Evolutionary conservation across 2,888 invertebrate species (phyloP), one percentile per base, ranked within the genome.

Genomic region (Calliopum simillimum): DNA sequence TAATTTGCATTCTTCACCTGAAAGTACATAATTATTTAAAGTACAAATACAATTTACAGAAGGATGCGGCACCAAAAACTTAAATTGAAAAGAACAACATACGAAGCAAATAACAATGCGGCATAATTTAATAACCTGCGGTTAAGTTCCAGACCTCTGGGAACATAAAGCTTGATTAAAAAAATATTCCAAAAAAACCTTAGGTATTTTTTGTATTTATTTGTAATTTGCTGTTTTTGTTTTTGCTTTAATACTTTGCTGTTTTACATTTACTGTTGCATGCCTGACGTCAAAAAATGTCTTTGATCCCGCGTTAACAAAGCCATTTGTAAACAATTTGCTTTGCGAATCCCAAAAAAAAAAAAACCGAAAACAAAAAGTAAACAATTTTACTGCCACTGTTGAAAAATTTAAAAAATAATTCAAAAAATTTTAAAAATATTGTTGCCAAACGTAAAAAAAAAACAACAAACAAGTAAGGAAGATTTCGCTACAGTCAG

Each of bases 301-400:
- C 79, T 79, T 79, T 81, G 79, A 81, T 79, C 81, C 79, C 77
- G 74, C 33, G 33, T 33, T 33, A 33, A 33, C 33, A 33, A 33
- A 33, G 33, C 33, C 33, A 33, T 33, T 33, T 33, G 33, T 33
- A 33, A 33, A 33, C 33, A 33, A 33, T 33, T 33, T 33, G 8
- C 33, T 33, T 33, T 69, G 67, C 68, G 56, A 51, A 13, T 44
- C 59, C 55, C 49, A 69, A 61, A 69, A 71, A 64, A 58, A 66
- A 67, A 69, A 72, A 70, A 67, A 63, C 1, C n/a, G n/a, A n/a
- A 33, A 1, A 2, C 4, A 8, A 33, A 33, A 33, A 33, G 33
- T 33, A 8, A 23, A 62, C 55, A 51, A n/a, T 55, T 25, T 41
- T 14, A 65, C 33, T 33, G 33, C 33, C 33, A 33, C 33, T 33